phyloP scores from a whole-genome alignment of 2,888 invertebrate species.

The Rotaria magnacalcarata region DNA sequence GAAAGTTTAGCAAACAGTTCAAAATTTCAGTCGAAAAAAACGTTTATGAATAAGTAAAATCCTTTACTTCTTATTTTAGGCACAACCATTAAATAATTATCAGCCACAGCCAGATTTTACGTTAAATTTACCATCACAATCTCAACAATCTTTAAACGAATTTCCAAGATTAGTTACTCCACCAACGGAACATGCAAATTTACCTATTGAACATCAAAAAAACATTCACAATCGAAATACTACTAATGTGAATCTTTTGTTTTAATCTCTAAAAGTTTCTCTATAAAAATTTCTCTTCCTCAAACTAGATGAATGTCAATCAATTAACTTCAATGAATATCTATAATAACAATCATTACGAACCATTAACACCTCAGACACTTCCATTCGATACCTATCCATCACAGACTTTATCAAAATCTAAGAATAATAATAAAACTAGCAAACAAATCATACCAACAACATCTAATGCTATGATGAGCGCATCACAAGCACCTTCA shows the following conservation, averaged over 20 bases:
- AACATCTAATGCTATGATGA: not conserved
- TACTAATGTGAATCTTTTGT: not conserved
- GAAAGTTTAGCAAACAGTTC: no score
- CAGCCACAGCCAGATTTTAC: not conserved
- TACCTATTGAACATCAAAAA: not conserved
- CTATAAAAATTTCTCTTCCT: no score
- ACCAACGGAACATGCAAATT: not conserved
- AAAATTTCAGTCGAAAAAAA: no score
- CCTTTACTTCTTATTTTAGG: not conserved
- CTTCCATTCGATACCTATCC: not conserved
- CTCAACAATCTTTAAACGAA: slow-evolving; percentile 21
- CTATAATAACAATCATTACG: not conserved
- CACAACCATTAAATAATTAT: not conserved
- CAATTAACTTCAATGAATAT: not conserved
- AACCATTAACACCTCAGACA: not conserved
- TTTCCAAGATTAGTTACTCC: slow-evolving; percentile 42
- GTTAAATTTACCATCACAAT: not conserved
- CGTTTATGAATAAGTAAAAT: no score
- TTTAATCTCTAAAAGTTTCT: not conserved
- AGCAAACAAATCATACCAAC: not conserved
- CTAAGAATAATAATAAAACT: not conserved
- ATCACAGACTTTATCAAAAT: not conserved
- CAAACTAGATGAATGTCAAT: not conserved
- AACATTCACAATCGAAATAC: not conserved
- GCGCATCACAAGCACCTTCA: not conserved